Evolutionary conservation across 2,797 vertebrate species (phyloP).

Genomic region (Spinus pinus): DNA sequence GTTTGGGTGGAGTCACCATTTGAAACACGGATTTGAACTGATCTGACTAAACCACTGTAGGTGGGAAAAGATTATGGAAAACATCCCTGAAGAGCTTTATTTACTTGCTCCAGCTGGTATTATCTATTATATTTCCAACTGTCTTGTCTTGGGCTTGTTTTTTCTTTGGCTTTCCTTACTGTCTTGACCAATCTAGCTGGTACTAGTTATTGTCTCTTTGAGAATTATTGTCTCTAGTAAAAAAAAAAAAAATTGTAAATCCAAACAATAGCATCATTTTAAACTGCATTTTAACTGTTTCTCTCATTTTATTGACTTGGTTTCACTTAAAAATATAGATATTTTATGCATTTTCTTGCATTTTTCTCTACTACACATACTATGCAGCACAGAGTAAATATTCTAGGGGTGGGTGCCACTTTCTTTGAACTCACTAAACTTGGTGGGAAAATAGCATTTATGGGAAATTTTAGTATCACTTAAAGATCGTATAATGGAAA

Average conservation of each 20-base stretch:
- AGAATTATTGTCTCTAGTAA: not conserved
- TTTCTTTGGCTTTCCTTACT: not conserved
- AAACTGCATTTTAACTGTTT: not conserved
- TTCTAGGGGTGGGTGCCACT: not conserved
- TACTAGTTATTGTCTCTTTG: slow-evolving; percentile 18
- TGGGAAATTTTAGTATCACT: not conserved
- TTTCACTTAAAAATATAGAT: not conserved
- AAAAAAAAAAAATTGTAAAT: not conserved
- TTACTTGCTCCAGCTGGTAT: not conserved
- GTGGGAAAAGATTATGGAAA: slow-evolving; percentile 13
- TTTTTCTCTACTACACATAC: not conserved
- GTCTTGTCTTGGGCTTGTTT: not conserved
- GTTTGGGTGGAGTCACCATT: not conserved
- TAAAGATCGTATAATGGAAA: not conserved
- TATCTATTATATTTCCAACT: slow-evolving; percentile 19
- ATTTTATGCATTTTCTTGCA: not conserved
- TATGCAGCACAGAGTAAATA: not conserved
- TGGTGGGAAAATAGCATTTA: not conserved
- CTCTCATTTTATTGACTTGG: not conserved
- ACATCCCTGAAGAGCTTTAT: not conserved
- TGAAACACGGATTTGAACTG: not conserved
- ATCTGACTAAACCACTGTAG: not conserved
- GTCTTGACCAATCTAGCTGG: slow-evolving; percentile 17
- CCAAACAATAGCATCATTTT: not conserved
- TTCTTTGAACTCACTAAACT: not conserved